Evolutionary conservation across 2,888 invertebrate species (phyloP).

Genomic region (Apotomis capreana): DNA sequence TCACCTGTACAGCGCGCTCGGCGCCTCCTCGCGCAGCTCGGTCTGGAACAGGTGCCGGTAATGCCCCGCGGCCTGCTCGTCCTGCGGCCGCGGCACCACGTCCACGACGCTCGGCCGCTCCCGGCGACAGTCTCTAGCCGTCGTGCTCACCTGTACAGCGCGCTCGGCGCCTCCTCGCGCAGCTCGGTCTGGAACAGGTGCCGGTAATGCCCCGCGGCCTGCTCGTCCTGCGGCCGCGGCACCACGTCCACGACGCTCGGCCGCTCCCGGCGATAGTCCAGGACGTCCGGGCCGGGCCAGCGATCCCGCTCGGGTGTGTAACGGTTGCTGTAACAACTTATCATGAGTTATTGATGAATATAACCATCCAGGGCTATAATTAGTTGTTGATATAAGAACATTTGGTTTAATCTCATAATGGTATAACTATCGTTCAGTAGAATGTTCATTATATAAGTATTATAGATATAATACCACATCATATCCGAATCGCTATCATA

Average conservation of each 20-base stretch:
- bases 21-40: conserved; percentile 63
- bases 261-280: conserved; percentile 43
- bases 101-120: conserved; percentile 52
- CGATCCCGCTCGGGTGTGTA: conserved; percentile 46
- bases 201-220: conserved; percentile 54
- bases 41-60: conserved; percentile 67
- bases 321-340: no score
- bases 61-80: conserved; percentile 54
- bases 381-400: no score
- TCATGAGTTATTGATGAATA: no score
- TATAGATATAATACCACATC: no score
- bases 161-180: conserved; percentile 59
- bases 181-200: conserved; percentile 68
- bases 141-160: conserved; percentile 59
- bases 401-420: no score
- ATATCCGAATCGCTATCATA: no score
- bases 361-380: no score
- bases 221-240: conserved; percentile 58
- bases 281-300: conserved; percentile 66
- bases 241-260: conserved; percentile 56
- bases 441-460: no score
- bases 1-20: conserved; percentile 62
- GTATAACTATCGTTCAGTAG: no score
- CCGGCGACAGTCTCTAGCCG: neutral
- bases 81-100: conserved; percentile 56